Evolutionary conservation across 1,140 invertebrate species (phyloP).

Genomic region (Dendrolimus kikuchii): DNA sequence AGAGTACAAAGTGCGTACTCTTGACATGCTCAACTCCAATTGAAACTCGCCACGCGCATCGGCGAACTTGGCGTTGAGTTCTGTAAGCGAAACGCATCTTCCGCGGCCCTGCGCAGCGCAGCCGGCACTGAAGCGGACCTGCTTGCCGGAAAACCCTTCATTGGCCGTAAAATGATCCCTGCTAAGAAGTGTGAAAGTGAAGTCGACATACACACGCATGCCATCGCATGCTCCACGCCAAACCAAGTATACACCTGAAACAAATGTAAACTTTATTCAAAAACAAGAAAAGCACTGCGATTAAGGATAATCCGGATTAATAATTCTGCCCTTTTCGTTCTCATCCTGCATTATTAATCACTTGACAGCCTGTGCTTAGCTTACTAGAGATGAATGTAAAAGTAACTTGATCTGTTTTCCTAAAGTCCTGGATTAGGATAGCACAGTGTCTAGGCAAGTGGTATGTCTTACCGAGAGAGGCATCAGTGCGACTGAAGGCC

Average conservation of each 20-base stretch:
- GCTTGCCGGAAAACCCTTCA: slow-evolving; percentile 87
- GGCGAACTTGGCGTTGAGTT: slow-evolving; percentile 84
- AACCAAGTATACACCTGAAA: slow-evolving; percentile 87
- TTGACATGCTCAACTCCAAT: slow-evolving; percentile 85
- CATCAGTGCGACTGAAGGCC: slow-evolving; percentile 85
- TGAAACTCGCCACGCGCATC: slow-evolving; percentile 90
- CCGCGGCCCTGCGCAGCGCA: slow-evolving; percentile 83
- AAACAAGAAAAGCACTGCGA: too few species aligned
- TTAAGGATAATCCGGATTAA: too few species aligned
- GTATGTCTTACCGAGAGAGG: slow-evolving; percentile 62
- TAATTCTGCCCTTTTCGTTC: too few species aligned
- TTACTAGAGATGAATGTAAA: too few species aligned
- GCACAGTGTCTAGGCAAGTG: too few species aligned
- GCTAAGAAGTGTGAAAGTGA: slow-evolving; percentile 88
- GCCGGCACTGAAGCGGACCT: slow-evolving; percentile 81
- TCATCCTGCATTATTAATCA: too few species aligned
- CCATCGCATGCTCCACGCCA: slow-evolving; percentile 83
- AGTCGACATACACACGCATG: slow-evolving; percentile 87
- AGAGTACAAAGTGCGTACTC: slow-evolving; percentile 84
- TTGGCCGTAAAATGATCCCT: slow-evolving; percentile 90
- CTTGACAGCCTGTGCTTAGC: too few species aligned
- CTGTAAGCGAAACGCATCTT: slow-evolving; percentile 85
- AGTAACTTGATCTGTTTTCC: too few species aligned
- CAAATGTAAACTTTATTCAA: slow-evolving; percentile 10
- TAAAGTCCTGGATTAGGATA: too few species aligned